Base-by-base conservation (phyloP, 1,140 invertebrate species). In the Hydropsyche tenuis region DNA sequence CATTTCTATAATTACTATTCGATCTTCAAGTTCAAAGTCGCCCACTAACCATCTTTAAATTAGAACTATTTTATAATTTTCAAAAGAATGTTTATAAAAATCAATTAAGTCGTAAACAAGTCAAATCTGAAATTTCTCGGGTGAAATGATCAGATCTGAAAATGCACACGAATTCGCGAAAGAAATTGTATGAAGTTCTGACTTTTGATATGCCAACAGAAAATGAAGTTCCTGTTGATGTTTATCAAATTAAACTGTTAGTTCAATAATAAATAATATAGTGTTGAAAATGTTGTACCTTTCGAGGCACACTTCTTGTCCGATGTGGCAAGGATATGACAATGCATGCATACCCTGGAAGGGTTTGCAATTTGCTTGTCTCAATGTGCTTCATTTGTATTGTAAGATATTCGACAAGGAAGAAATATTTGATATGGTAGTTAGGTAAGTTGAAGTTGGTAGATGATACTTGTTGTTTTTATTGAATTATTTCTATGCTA, bases 341-440 rank as follows among this genome's bases (percentile, higher is more conserved):
- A 69, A 80, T 46, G 65, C 82, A 60, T 37, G 23, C 6, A 81
- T 88, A 56, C 91, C 91, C 37, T 92, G 91, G 91, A 89, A 89
- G 22, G 91, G 91, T 46, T 87, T 92, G 84, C 87, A 89, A 71
- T 90, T 89, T 80, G 88, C 90, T 76, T 92, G 91, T 82, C 87
- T 92, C 74, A 87, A 90, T 81, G 89, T 93, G 43, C 84, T 93
- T 51, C 88, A 91, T 80, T 85, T 92, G 66, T 93, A 93, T 82
- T 91, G 90, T 81, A 92, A 91, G 81, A 90, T 93, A 78, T 92
- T 93, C 83, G 89, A 90, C 81, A 89, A 90, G 79, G 86, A 88
- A 79, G 89, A 90, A 81, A 86, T 91, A 71, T 90, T 90, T 82
- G 88, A 91, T 83, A 86, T 91, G 77, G 90, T 91, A 73, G 87